A percentile compares a stretch with the other conserved stretches of the same genome.
phyloP scores from a whole-genome alignment of 1,140 invertebrate species.

The Tribolium castaneum region DNA sequence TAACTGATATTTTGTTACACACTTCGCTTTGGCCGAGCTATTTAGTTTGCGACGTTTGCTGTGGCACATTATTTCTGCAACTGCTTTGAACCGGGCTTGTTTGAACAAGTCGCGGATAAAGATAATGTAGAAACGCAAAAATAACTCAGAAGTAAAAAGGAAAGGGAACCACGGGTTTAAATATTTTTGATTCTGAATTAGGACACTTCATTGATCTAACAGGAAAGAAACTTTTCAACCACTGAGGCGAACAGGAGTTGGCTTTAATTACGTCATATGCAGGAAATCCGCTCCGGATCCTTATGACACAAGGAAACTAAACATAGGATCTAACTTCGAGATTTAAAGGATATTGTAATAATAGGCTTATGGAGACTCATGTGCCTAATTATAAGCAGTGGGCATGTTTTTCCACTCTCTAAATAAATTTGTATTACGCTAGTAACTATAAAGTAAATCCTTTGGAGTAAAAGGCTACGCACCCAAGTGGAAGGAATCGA shows the following conservation, averaged over 20 bases:
- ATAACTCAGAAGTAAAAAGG: too few relatives aligned
- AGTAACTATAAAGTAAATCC: slow-evolving; percentile 5
- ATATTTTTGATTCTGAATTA: neutral
- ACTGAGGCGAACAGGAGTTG: neutral
- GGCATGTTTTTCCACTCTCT: neutral
- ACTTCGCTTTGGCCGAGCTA: neutral
- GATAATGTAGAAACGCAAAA: neutral
- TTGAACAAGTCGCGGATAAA: neutral
- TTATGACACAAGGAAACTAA: neutral
- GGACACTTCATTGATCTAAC: neutral
- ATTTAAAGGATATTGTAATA: neutral
- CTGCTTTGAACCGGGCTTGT: neutral
- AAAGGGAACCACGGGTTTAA: too few relatives aligned
- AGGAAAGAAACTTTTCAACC: neutral
- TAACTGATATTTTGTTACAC: neutral
- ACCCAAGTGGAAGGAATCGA: neutral
- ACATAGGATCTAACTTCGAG: neutral
- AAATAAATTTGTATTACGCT: neutral
- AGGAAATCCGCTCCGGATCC: neutral
- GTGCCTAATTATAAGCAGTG: too few relatives aligned
- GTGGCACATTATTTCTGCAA: neutral
- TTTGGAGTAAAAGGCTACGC: neutral
- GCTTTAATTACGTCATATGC: neutral
- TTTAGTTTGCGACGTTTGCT: slow-evolving; percentile 8
- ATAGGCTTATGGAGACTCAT: too few relatives aligned